A percentile compares a stretch with the other conserved stretches of the same genome.
Evolutionary conservation across 2,888 invertebrate genomes (phyloP).

Genomic region (Ectropis crepuscularia): DNA sequence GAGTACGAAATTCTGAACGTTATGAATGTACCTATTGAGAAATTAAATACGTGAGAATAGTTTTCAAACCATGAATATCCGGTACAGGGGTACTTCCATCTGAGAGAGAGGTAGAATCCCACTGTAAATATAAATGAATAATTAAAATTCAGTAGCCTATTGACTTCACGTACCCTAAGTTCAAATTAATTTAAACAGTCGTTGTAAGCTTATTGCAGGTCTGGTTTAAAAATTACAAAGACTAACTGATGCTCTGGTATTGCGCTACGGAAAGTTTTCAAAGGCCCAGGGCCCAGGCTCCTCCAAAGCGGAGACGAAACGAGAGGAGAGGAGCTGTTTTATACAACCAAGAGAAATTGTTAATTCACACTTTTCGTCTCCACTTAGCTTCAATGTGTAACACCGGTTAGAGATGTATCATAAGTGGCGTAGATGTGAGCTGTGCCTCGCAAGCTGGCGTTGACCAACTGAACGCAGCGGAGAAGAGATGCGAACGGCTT

Average conservation of each 20-base stretch:
- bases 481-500: not conserved
- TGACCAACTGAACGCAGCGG: not conserved
- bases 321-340: too few species aligned
- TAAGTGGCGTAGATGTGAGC: not conserved
- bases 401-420: too few species aligned
- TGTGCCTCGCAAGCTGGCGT: not conserved
- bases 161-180: not conserved
- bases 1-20: not conserved
- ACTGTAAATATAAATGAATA: slow-evolving; percentile 52
- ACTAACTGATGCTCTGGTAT: too few species aligned
- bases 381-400: too few species aligned
- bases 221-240: too few species aligned
- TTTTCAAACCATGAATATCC: slow-evolving; percentile 61
- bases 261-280: too few species aligned
- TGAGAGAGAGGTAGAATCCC: slow-evolving; percentile 62
- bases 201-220: too few species aligned
- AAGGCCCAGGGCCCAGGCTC: too few species aligned
- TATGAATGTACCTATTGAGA: not conserved
- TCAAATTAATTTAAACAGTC: too few species aligned
- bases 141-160: slow-evolving; percentile 7
- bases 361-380: too few species aligned
- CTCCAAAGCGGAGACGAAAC: too few species aligned
- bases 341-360: too few species aligned
- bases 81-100: slow-evolving; percentile 57
- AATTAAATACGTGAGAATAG: slow-evolving; percentile 25